Evolutionary conservation across 2,113 vertebrate species (phyloP).

Genomic region (Mobula hypostoma): DNA sequence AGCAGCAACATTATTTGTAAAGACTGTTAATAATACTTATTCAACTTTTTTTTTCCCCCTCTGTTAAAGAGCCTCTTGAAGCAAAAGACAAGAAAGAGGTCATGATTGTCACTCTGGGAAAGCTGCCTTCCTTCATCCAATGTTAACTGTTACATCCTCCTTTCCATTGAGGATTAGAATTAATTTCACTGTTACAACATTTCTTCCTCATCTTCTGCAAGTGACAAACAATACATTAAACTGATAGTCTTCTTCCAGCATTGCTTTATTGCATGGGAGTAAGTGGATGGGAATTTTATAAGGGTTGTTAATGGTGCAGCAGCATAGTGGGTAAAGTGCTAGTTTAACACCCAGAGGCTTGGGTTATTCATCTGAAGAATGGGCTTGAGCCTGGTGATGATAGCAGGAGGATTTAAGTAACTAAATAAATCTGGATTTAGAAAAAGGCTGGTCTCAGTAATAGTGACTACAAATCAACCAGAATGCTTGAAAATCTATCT

Average conservation of each 20-base stretch:
- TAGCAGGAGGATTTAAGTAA: too few relatives aligned
- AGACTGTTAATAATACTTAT: background rate
- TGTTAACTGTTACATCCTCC: background rate
- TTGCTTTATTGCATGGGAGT: background rate
- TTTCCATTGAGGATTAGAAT: background rate
- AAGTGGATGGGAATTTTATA: background rate
- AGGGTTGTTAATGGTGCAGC: too few relatives aligned
- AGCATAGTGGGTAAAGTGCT: too few relatives aligned
- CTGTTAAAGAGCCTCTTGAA: background rate
- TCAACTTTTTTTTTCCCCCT: background rate
- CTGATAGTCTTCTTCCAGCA: background rate
- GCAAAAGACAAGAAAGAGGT: background rate
- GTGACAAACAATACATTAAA: background rate
- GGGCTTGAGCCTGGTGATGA: too few relatives aligned
- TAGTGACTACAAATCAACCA: too few relatives aligned
- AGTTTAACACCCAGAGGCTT: too few relatives aligned
- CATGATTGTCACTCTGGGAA: background rate
- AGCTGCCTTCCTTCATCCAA: background rate
- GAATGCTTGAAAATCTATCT: too few relatives aligned
- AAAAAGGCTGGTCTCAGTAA: too few relatives aligned
- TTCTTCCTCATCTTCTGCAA: background rate
- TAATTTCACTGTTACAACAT: background rate
- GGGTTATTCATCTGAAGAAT: too few relatives aligned
- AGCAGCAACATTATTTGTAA: background rate
- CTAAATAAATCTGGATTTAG: too few relatives aligned